A percentile compares a stretch with the other conserved stretches of the same genome.
Evolutionary conservation across 37 sponge, comb jelly and placozoan genomes (phyloP).

Genomic region (Cladorhizidae sp.): DNA sequence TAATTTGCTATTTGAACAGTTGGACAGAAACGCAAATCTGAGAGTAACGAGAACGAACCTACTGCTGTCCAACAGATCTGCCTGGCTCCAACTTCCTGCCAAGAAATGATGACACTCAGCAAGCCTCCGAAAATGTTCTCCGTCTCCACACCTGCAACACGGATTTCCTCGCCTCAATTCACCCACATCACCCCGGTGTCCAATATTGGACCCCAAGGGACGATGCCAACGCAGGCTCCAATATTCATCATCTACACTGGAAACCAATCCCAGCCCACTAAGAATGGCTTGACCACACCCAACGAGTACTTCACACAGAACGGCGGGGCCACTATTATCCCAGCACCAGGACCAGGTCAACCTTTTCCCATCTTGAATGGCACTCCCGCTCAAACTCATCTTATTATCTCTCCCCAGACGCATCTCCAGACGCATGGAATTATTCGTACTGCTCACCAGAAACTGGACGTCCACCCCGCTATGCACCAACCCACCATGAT

Average conservation of each 20-base stretch:
- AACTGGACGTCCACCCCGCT: neutral
- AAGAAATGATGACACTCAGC: neutral
- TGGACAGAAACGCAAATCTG: slow-evolving; percentile 22
- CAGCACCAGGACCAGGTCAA: neutral
- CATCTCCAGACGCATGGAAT: neutral
- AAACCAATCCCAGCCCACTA: neutral
- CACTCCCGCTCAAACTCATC: neutral
- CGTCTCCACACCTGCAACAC: neutral
- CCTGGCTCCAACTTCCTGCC: neutral
- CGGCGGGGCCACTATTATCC: neutral
- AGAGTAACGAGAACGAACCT: neutral
- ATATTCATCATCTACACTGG: slow-evolving; percentile 4
- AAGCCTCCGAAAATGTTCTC: neutral
- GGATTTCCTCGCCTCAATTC: neutral
- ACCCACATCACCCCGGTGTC: slow-evolving; percentile 1
- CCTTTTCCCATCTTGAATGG: neutral
- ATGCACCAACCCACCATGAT: neutral
- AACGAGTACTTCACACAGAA: too few relatives aligned
- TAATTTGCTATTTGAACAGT: neutral
- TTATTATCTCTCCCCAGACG: neutral
- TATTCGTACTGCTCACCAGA: neutral
- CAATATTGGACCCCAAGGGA: neutral
- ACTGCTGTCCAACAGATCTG: slow-evolving; percentile 7
- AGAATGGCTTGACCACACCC: too few relatives aligned
- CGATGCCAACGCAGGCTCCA: neutral